Conservation (phyloP, 2,113 vertebrate genomes). For the Orthonyx spaldingii region DNA sequence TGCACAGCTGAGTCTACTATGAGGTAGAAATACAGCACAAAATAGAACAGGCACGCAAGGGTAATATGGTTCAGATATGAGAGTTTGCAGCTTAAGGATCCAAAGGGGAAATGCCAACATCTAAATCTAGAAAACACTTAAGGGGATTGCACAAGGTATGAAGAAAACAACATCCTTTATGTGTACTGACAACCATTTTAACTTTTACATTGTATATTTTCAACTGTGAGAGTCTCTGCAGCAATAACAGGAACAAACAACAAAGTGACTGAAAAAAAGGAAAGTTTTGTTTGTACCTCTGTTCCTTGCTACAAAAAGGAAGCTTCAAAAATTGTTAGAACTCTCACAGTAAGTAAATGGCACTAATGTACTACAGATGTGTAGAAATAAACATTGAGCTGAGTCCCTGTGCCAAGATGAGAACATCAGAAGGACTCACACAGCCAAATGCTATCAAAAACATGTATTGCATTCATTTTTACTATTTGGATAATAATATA, state of each 20-base stretch:
- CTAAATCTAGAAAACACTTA: neutral
- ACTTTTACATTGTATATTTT: neutral
- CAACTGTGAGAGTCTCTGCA: neutral
- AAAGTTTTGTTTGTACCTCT: neutral
- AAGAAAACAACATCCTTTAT: neutral
- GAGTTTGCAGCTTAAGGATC: neutral
- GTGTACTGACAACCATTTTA: neutral
- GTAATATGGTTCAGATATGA: neutral
- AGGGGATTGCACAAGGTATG: accelerated
- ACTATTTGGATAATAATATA: neutral
- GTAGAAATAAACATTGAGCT: neutral
- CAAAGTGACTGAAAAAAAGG: neutral
- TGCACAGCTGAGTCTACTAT: neutral
- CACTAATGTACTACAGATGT: no score
- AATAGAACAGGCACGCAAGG: neutral
- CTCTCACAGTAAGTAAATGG: neutral
- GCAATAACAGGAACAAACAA: neutral
- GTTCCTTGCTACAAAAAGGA: neutral
- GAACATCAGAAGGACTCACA: neutral
- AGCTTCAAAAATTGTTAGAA: neutral
- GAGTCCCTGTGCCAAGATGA: neutral
- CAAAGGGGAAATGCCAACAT: neutral
- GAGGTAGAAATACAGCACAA: neutral
- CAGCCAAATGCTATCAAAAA: neutral
- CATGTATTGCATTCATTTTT: neutral